Base-by-base conservation (phyloP, 2,888 invertebrate species). In the Hartigia nigra region DNA sequence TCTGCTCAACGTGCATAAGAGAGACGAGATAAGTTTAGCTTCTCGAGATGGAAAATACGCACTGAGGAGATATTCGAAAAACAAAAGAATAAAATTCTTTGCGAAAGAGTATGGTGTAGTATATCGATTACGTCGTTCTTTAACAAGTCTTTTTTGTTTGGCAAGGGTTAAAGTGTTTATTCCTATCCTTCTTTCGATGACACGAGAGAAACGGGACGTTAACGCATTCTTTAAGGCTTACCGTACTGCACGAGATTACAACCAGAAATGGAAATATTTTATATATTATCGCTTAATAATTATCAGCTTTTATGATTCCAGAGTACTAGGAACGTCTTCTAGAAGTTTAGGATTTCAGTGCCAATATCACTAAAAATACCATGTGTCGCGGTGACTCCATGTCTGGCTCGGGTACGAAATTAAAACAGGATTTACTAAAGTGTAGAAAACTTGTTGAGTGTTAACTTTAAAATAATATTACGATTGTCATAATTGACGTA, bases 291-390 rank as follows among this genome's bases (percentile, higher is more conserved):
- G 23, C 14, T 23, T 55, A 55, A 55, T 23, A 55, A 14, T 9
- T 55, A 0, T 23, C 55, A 2, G 55, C 5, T 55, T 23, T 55
- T 55, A n/a, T 23, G 2, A 23, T 23, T 55, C 23, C 23, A 23
- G 9, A 55, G 5, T 23, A 55, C 55, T 55, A 55, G 23, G 23
- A 55, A 4, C 55, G 23, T 55, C 55, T 23, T 23, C 14, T 55
- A 55, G 55, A 55, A 55, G 5, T 55, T 55, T 55, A 23, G 23
- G 55, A 55, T 55, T 55, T 23, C 55, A 55, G 81, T 85, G 85
- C 85, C 83, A 86, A 83, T 85, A 82, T 85, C 80, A 84, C 85
- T 87, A 85, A 87, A 87, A 87, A 87, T 87, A 87, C 79, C 81
- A 76, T 69, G 77, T 75, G 76, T 78, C 75, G 78, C 72, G 78